Conservation (phyloP, 2,888 invertebrate species). For the Deroplatys truncata region DNA sequence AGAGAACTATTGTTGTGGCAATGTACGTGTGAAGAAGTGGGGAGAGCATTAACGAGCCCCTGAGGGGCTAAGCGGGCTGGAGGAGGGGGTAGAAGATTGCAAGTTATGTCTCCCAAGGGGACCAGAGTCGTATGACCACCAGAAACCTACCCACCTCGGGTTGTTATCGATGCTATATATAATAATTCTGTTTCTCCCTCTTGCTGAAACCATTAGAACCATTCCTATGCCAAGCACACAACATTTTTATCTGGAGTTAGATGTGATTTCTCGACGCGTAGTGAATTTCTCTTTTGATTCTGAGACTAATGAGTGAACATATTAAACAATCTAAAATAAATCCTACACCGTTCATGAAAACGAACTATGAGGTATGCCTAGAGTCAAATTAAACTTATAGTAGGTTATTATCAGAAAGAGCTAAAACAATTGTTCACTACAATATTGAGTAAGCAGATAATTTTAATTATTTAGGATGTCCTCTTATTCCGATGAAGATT, state of each 20-base stretch:
- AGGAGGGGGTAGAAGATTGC: constrained; percentile 13
- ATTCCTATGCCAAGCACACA: neutral
- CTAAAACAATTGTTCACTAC: too few relatives aligned
- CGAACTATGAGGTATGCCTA: too few relatives aligned
- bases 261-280: too few relatives aligned
- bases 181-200: neutral
- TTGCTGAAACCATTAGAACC: neutral
- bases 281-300: too few relatives aligned
- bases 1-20: neutral
- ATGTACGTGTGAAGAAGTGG: neutral
- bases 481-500: too few relatives aligned
- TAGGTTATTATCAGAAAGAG: too few relatives aligned
- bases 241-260: neutral
- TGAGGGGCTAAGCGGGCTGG: neutral
- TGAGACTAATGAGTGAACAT: too few relatives aligned
- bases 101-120: constrained; percentile 22
- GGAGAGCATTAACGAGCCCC: constrained; percentile 1
- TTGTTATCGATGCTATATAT: neutral
- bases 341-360: too few relatives aligned
- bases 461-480: too few relatives aligned
- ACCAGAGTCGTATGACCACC: constrained; percentile 16
- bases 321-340: too few relatives aligned
- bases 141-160: neutral
- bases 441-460: too few relatives aligned
- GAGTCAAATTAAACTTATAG: too few relatives aligned